Evolutionary conservation across 2,113 vertebrate species (phyloP), one percentile per base, ranked within the genome.

Genomic region (Monopterus albus): DNA sequence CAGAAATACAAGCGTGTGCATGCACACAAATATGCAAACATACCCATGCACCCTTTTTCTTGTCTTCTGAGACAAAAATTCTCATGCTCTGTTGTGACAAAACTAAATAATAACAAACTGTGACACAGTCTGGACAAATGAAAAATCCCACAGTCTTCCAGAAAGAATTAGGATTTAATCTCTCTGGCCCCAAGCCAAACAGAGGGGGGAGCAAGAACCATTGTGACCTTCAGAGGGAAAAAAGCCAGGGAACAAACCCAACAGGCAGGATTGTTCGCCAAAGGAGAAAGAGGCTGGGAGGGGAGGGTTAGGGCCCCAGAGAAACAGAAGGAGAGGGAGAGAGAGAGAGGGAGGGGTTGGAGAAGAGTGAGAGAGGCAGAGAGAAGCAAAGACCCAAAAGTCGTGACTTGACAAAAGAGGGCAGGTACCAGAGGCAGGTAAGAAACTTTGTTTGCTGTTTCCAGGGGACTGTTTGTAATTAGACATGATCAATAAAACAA

Each of bases 361-460:
- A 58, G 46, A 72, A 81, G 78, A 74, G 68, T 61, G 79, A 70
- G 79, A 83, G 65, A 82, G 63, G 61, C 64, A 84, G 56, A 87
- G 57, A 86, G 73, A 71, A 82, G 73, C 71, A 72, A 84, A 83
- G 85, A 78, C 74, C 79, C 81, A 72, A 56, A 85, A 88, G 64
- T 81, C 84, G 78, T 73, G 84, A 86, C 49, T 87, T 82, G 79
- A 87, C 78, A 78, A 86, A 90, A 88, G 79, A 93, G 89, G 90
- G 88, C 88, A 91, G 90, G 87, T 90, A 92, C 86, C 85, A 89
- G 82, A 84, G 78, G 78, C 88, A 93, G 93, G 93, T 94, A 93
- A 92, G 92, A 78, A 35, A 57, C 26, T 58, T 43, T 68, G 21
- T 82, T 71, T 83, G 38, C 57, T 85, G 49, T 75, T 72, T 79